phyloP scores from a whole-genome alignment of 2,113 vertebrate species.

The Scomber colias region DNA sequence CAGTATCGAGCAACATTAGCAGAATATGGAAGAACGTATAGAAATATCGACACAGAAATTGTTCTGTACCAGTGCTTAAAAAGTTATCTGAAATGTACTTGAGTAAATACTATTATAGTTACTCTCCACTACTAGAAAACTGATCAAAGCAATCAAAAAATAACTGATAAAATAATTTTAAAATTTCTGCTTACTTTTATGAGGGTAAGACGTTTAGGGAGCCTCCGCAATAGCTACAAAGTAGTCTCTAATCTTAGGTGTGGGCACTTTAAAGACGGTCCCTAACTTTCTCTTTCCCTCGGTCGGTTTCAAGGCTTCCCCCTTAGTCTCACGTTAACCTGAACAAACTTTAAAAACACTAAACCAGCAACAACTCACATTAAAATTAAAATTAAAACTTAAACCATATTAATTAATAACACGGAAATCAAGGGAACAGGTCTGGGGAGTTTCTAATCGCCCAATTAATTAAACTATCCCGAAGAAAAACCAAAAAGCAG shows the following conservation, averaged over 20 bases:
- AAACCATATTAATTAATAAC: background rate
- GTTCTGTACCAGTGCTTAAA: too few relatives aligned
- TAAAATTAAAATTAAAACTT: background rate
- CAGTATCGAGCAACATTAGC: too few relatives aligned
- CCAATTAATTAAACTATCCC: background rate
- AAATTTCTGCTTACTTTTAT: too few relatives aligned
- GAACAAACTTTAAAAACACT: background rate
- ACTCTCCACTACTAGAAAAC: too few relatives aligned
- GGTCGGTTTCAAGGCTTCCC: constrained; percentile 79
- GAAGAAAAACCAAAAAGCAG: background rate
- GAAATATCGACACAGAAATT: too few relatives aligned
- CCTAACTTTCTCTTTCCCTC: constrained; percentile 63
- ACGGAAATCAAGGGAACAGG: background rate
- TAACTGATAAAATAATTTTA: too few relatives aligned
- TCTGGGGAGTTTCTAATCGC: background rate
- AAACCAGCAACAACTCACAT: background rate
- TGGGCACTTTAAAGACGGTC: constrained; percentile 73
- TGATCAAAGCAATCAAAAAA: too few relatives aligned
- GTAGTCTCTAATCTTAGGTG: background rate
- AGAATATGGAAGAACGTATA: too few relatives aligned
- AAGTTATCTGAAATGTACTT: too few relatives aligned
- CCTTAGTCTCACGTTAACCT: background rate
- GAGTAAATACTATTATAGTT: too few relatives aligned
- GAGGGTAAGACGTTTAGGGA: background rate
- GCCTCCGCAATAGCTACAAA: background rate